Conservation (phyloP, 30 jellyfish, hydroid and myxozoan species). For the Sanderia malayensis region DNA sequence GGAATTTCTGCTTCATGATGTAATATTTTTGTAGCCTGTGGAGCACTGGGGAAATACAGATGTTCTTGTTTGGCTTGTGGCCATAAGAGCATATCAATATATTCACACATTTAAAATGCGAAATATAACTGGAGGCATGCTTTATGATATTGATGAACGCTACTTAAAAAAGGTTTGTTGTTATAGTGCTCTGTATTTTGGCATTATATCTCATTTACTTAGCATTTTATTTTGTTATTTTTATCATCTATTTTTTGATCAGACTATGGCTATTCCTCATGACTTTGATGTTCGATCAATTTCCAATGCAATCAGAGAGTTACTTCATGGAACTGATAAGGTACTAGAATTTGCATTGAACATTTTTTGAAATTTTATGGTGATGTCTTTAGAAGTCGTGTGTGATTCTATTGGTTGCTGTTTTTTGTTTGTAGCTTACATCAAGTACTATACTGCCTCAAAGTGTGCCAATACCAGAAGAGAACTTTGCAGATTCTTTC, state of each 20-base stretch:
- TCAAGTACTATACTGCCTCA: constrained; percentile 7
- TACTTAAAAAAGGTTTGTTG: constrained; percentile 52
- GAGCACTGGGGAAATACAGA: constrained; percentile 67
- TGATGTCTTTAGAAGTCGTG: not conserved
- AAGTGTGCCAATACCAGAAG: constrained; percentile 15
- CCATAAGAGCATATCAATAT: constrained; percentile 66
- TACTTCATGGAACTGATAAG: constrained; percentile 38
- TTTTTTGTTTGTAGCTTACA: constrained; percentile 6
- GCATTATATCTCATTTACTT: not conserved
- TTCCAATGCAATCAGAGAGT: constrained; percentile 18
- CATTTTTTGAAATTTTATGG: not conserved
- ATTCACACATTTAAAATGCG: constrained; percentile 43
- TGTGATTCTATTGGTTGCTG: not conserved
- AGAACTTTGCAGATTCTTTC: constrained; percentile 22
- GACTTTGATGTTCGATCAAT: constrained; percentile 56
- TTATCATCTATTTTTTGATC: not conserved
- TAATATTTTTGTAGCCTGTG: constrained; percentile 51
- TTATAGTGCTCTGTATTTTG: not conserved
- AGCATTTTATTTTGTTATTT: not conserved
- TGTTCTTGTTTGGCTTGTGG: constrained; percentile 83
- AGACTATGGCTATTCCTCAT: constrained; percentile 63
- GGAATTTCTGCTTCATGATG: too few species aligned
- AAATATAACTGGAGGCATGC: constrained; percentile 49
- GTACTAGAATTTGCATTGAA: constrained; percentile 7
- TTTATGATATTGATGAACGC: constrained; percentile 39